Evolutionary conservation across 2,888 invertebrate genomes (phyloP), one percentile per base, ranked within the genome.

Genomic region (Zygothrica quintamaculata): DNA sequence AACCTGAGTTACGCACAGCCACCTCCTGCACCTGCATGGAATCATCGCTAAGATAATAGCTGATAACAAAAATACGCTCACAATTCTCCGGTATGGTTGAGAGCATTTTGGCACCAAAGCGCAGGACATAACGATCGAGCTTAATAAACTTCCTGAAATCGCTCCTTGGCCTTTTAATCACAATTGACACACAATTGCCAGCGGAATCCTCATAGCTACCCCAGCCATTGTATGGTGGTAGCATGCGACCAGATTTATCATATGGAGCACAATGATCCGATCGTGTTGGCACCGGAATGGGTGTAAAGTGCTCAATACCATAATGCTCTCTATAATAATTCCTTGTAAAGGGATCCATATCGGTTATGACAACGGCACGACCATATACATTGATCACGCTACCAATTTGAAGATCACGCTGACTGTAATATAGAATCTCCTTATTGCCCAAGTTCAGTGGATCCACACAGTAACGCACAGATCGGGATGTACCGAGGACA

Each of bases 191-290:
- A 87, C 97, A 97, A 88, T 97, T 97, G 75, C 95, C 95, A 1
- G 97, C 95, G 0, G 97, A 97, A 88, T 98, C 98, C 65, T 97
- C 97, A 87, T 96, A 96, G 0, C 94, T 94, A 0, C 98, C 98
- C 91, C 94, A 97, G 1, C 98, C 98, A 88, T 97, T 98, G 93
- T 96, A 98, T 0, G 97, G 97, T 0, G 98, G 97, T 37, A 95
- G 86, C 71, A 82, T 72, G 1, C 89, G 77, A 8, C 88, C 76
- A 1, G 72, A 72, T 15, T 72, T 72, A 15, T 72, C 72, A 11
- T 72, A 72, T 15, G 72, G 67, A 34, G 68, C 58, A 25, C 77
- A 84, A 1, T 85, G 77, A 16, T 87, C 86, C 1, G 75, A 72
- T 26, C 86, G 72, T 1, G 57, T 72, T 0, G 91, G 91, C 29